phyloP scores from a whole-genome alignment of 2,888 invertebrate genomes.

The Protodeltote pygarga region DNA sequence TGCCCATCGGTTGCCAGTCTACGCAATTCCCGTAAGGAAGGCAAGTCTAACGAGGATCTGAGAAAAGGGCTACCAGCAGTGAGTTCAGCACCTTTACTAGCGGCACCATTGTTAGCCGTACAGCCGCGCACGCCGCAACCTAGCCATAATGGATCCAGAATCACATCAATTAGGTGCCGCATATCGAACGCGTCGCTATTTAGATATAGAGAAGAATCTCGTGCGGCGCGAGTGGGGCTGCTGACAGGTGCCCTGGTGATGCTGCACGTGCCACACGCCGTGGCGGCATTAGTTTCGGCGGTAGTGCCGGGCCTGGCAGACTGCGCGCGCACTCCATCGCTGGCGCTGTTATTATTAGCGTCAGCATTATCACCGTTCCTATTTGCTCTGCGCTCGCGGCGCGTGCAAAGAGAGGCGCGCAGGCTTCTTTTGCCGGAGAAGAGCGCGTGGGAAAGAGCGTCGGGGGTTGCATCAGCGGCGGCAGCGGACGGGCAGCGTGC shows the following conservation, averaged over 20 bases:
- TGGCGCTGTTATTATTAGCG: constrained; percentile 87
- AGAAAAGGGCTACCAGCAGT: constrained; percentile 79
- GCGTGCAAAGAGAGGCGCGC: constrained; percentile 85
- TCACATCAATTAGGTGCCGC: constrained; percentile 91
- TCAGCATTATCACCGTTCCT: constrained; percentile 91
- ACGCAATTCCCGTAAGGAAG: constrained; percentile 75
- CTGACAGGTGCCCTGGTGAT: constrained; percentile 91
- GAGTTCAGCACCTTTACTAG: constrained; percentile 83
- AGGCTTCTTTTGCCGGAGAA: constrained; percentile 75
- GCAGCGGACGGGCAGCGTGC: constrained; percentile 85
- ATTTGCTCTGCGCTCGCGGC: constrained; percentile 91
- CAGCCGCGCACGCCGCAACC: constrained; percentile 80
- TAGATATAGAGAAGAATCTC: constrained; percentile 94
- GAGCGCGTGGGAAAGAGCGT: constrained; percentile 84
- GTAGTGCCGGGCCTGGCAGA: constrained; percentile 84
- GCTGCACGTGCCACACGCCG: constrained; percentile 90
- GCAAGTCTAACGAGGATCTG: constrained; percentile 75
- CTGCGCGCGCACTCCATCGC: constrained; percentile 79
- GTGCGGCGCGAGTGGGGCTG: constrained; percentile 92
- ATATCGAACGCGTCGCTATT: constrained; percentile 95
- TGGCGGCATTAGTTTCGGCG: constrained; percentile 68
- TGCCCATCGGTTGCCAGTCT: constrained; percentile 82
- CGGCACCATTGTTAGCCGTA: constrained; percentile 71
- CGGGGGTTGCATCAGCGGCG: constrained; percentile 85
- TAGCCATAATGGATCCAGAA: constrained; percentile 85